These are phyloP conservation scores for Parnassius orleans DNA, from an alignment of 2,888 invertebrate genomes.

Conservation along the genomic window DNA sequence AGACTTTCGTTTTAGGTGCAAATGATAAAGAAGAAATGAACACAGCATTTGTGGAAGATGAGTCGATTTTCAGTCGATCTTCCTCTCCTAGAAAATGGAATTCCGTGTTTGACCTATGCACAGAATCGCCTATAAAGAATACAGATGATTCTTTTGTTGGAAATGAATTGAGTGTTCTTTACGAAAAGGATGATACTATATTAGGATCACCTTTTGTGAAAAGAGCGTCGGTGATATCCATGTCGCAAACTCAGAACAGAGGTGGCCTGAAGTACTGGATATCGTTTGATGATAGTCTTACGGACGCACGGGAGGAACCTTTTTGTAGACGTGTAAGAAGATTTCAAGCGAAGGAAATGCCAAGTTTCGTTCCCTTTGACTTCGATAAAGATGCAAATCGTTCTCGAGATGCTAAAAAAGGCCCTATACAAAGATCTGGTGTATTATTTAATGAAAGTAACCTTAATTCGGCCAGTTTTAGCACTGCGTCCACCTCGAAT, in stretches of 20 bases:
- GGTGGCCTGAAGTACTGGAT: slow-evolving; percentile 74
- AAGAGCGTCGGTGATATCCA: slow-evolving; percentile 56
- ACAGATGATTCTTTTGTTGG: slow-evolving; percentile 30
- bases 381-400: slow-evolving; percentile 23
- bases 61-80: slow-evolving; percentile 36
- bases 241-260: slow-evolving; percentile 63
- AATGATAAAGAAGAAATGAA: slow-evolving; percentile 50
- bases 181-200: slow-evolving; percentile 50
- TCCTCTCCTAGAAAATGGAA: slow-evolving; percentile 49
- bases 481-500: slow-evolving; percentile 37
- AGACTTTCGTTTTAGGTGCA: slow-evolving; percentile 42
- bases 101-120: slow-evolving; percentile 48
- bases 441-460: slow-evolving; percentile 1
- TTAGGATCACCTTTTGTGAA: slow-evolving; percentile 61
- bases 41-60: slow-evolving; percentile 58
- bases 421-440: neutral
- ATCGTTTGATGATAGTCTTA: slow-evolving; percentile 60
- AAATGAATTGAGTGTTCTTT: slow-evolving; percentile 43
- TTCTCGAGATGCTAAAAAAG: neutral
- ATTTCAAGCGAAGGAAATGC: slow-evolving; percentile 47
- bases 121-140: slow-evolving; percentile 54
- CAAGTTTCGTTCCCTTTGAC: slow-evolving; percentile 56
- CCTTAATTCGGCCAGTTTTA: slow-evolving; percentile 14
- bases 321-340: slow-evolving; percentile 30
- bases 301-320: slow-evolving; percentile 34